Evolutionary conservation across 2,888 invertebrate genomes (phyloP), one percentile per base, ranked within the genome.

Genomic region (Cephus pulcher): DNA sequence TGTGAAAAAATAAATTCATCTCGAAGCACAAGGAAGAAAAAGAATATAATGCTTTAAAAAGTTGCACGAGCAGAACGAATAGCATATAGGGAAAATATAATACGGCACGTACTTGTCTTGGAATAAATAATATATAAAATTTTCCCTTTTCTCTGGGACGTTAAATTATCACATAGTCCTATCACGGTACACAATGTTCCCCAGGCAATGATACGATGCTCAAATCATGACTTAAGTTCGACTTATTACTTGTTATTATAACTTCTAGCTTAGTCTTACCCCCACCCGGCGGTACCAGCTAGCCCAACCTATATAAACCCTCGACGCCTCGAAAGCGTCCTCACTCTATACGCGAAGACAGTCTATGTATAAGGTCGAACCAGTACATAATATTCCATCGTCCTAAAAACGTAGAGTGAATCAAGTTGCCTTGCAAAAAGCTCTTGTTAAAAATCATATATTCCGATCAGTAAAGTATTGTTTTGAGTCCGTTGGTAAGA

Each of bases 271-370:
- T 84, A 83, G 86, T 84, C 85, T 82, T 80, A 77, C 85, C 81
- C 86, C 86, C 86, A 84, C 86, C 84, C 40, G 82, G 78, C 80
- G 81, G 79, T 79, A 79, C 83, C 86, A 80, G 85, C 86, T 89
- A 88, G 86, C 87, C 84, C 89, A 86, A 87, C 87, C 89, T 90
- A 90, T 90, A 90, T 90, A 90, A 90, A 88, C 90, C 86, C 87
- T 84, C 85, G 87, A 82, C 86, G 86, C 84, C 84, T 86, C 88
- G 86, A 87, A 87, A 88, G 86, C 88, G 87, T 88, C 87, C 88
- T 88, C 90, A 90, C 86, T 90, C 89, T 87, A 89, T 87, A 89
- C 87, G 87, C 86, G 89, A 86, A 88, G 87, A 86, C 87, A 85
- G 88, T 88, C 86, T 88, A 89, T 87, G 89, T 88, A 84, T 85